Evolutionary conservation across 1,140 invertebrate species (phyloP), one percentile per base, ranked within the genome.

Genomic region (Hypothenemus hampei): DNA sequence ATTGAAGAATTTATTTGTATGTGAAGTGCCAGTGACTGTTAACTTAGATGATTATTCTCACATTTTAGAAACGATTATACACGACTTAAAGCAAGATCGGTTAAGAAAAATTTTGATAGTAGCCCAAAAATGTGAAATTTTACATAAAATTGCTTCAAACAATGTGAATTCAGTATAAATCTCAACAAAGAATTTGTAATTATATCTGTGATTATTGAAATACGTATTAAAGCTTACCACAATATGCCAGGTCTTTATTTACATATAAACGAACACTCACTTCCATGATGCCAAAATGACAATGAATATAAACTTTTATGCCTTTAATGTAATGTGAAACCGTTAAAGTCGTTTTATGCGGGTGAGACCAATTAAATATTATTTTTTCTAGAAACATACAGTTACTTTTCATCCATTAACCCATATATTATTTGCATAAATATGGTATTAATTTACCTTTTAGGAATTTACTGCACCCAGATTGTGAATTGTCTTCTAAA

Each of bases 241-340:
- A 29, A 15, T 16, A 13, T 18, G 13, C 4, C 3, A 18, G 0
- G 11, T 29, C 13, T 11, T 45, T 45, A 45, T 45, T 45, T 3
- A 45, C 21, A 16, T 21, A 45, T 26, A 45, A 45, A 31, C 43
- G 31, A 23, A 45, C 15, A 45, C 21, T 45, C 13, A 45, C n/a
- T 18, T 45, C 23, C 43, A 45, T 45, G 10, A 21, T n/a, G n/a
- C n/a, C n/a, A n/a, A n/a, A n/a, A n/a, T n/a, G n/a, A n/a, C n/a
- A n/a, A n/a, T n/a, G n/a, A n/a, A n/a, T n/a, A n/a, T n/a, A n/a
- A n/a, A n/a, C n/a, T n/a, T n/a, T n/a, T n/a, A n/a, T n/a, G n/a
- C n/a, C n/a, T n/a, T n/a, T n/a, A n/a, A n/a, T n/a, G n/a, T n/a
- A n/a, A n/a, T n/a, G n/a, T 31, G 26, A 11, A n/a, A n/a, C 26